Evolutionary conservation across 2,888 invertebrate species (phyloP), one percentile per base, ranked within the genome.

Genomic region (Spilosoma lubricipeda): DNA sequence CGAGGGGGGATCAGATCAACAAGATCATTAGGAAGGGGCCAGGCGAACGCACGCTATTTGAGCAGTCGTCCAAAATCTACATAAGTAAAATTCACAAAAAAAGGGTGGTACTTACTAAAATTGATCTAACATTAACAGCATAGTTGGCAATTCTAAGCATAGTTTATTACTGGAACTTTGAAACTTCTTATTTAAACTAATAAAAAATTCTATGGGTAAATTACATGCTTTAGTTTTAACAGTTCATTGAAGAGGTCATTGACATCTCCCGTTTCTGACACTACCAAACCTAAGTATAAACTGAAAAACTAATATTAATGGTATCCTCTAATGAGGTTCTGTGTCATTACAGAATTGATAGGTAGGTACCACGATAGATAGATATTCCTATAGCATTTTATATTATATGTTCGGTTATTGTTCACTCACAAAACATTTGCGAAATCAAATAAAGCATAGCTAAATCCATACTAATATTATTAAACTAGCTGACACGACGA

Each of bases 91-190:
- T 9, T 18, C 5, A 63, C 7, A 30, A 63, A 18, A 27, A 56
- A 30, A 63, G 7, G 18, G 13, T 11, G 13, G 3, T 59, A 88
- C 91, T 89, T 80, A 93, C 93, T 81, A 91, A 77, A 70, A 92
- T 73, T 76, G 77, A 81, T 82, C 89, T 88, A 52, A 85, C 81
- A 75, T 80, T 81, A 27, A 85, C 45, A 67, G 87, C 78, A 71
- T 84, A 79, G 20, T 82, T 79, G 64, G 89, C 85, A 67, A 87
- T 82, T 81, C 90, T 87, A 75, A 90, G 88, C 93, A 93, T 93
- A 83, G 78, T 88, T 68, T 27, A 66, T 65, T 33, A 59, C 52
- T 45, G 42, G 65, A 48, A 63, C 59, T 71, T 67, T 39, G 52
- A 42, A 67, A 72, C 42, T 59, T 56, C 42, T 52, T 67, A 59